phyloP scores from a whole-genome alignment of 2,888 invertebrate genomes.

The Mylabris sibirica region DNA sequence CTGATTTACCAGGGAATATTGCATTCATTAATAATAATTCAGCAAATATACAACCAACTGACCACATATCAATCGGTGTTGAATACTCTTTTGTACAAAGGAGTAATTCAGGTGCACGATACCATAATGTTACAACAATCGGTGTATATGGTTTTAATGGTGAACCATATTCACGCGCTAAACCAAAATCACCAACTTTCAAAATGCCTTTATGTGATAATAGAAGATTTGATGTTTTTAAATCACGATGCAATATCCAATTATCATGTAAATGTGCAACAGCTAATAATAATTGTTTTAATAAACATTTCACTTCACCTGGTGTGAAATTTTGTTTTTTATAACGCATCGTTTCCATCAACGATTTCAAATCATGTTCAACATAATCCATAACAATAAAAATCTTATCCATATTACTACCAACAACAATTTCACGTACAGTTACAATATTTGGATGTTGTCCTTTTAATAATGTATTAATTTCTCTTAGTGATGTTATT shows the following conservation, averaged over 20 bases:
- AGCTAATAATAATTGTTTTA: constrained; percentile 85
- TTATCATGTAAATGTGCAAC: constrained; percentile 98
- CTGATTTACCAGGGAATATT: constrained; percentile 95
- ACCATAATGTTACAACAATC: constrained; percentile 98
- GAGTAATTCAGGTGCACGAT: constrained; percentile 94
- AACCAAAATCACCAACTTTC: constrained; percentile 85
- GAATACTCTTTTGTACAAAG: constrained; percentile 93
- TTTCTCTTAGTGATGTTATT: constrained; percentile 96
- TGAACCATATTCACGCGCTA: constrained; percentile 97
- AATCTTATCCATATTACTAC: constrained; percentile 99
- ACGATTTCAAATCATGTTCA: constrained; percentile 96
- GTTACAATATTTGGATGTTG: constrained; percentile 98
- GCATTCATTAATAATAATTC: constrained; percentile 96
- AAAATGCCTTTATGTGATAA: constrained; percentile 85
- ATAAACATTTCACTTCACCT: constrained; percentile 91
- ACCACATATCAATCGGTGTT: constrained; percentile 97
- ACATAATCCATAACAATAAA: constrained; percentile 99
- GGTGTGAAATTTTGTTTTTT: constrained; percentile 80
- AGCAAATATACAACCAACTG: constrained; percentile 96
- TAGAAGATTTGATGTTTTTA: constrained; percentile 97
- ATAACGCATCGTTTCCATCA: constrained; percentile 96
- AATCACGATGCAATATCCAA: constrained; percentile 98
- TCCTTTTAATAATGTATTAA: constrained; percentile 95
- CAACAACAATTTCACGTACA: constrained; percentile 97
- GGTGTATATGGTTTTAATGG: constrained; percentile 97